These are phyloP conservation scores for Psittacula echo DNA, from an alignment of 2,797 vertebrate genomes.

Conservation along the genomic window DNA sequence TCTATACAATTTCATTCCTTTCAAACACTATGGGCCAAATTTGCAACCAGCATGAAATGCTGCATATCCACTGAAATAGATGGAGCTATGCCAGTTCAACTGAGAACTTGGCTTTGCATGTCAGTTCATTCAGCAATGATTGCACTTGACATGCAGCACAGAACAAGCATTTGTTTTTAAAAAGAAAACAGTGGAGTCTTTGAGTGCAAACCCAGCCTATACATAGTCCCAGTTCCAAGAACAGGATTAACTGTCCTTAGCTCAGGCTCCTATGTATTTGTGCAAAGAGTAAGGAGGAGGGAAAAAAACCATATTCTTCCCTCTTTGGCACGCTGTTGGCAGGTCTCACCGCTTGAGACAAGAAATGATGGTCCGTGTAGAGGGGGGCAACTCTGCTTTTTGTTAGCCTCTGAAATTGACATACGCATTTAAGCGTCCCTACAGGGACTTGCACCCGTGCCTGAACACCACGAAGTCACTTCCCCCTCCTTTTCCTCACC, in stretches of 20 bases:
- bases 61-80: neutral
- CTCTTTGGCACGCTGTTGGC: neutral
- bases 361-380: neutral
- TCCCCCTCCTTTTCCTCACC: neutral
- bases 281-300: neutral
- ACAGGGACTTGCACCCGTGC: neutral
- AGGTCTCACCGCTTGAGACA: neutral
- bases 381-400: neutral
- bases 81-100: conserved; percentile 28
- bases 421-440: neutral
- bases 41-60: neutral
- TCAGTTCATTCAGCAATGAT: conserved; percentile 61
- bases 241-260: conserved; percentile 36
- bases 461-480: fast-evolving
- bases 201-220: conserved; percentile 31
- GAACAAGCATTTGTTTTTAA: conserved; percentile 51
- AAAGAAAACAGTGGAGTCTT: conserved; percentile 62
- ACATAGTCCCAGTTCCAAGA: neutral
- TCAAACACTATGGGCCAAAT: conserved; percentile 26
- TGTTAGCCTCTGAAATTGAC: neutral
- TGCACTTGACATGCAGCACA: conserved; percentile 48
- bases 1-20: conserved; percentile 16
- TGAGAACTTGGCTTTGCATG: conserved; percentile 35
- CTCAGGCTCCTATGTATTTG: neutral
- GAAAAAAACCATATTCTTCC: neutral